These are phyloP conservation scores for Nipponia nippon DNA, from an alignment of 2,113 vertebrate genomes.

Conservation along the genomic window DNA sequence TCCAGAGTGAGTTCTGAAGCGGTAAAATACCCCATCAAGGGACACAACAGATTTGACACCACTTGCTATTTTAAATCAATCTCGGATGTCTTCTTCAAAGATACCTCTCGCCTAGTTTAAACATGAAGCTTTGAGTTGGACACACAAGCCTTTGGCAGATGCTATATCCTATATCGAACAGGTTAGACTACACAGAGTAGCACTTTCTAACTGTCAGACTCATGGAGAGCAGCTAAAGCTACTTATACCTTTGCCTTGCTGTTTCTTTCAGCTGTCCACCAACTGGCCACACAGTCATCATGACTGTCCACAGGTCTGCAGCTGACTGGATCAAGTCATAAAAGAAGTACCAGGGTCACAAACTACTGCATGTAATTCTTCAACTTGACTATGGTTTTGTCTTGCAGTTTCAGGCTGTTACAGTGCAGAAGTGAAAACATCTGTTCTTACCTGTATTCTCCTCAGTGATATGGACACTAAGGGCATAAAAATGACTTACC, in stretches of 20 bases:
- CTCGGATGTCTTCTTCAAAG: not conserved
- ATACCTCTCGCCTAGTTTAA: not conserved
- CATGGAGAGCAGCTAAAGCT: not conserved
- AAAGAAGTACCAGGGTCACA: not conserved
- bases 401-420: slow-evolving; percentile 41
- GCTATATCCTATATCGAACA: not conserved
- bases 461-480: not conserved
- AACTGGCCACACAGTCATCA: slow-evolving; percentile 1
- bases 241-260: not conserved
- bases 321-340: not conserved
- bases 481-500: not conserved
- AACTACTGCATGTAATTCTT: slow-evolving; percentile 34
- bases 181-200: not conserved
- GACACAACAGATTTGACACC: not conserved
- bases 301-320: not conserved
- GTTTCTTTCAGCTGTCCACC: slow-evolving; percentile 41
- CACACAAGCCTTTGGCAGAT: not conserved
- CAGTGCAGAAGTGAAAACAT: not conserved
- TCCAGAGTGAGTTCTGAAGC: not conserved
- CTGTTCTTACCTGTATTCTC: not conserved
- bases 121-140: not conserved
- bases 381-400: slow-evolving; percentile 14
- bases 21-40: not conserved
- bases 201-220: not conserved
- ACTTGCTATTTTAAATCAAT: not conserved